Conservation (phyloP, 1,140 invertebrate genomes). For the Oncopeltus fasciatus region DNA sequence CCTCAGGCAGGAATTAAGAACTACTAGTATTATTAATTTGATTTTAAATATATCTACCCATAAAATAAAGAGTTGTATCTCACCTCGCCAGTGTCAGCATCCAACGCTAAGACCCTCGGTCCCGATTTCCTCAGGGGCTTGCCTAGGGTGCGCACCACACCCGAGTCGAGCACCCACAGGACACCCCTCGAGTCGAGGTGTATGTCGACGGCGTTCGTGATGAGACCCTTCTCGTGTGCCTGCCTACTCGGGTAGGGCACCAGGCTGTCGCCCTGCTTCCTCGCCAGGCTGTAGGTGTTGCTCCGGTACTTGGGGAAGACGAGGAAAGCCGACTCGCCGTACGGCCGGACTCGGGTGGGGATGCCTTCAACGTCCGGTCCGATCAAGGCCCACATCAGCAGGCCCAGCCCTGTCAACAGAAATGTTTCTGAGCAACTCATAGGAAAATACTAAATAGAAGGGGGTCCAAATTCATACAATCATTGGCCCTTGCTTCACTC, state of each 20-base stretch:
- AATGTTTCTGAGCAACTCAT: no score
- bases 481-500: no score
- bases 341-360: conserved; percentile 8
- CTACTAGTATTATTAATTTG: no score
- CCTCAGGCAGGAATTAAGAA: no score
- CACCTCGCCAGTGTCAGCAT: conserved; percentile 27
- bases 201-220: conserved; percentile 36
- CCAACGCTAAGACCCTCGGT: conserved; percentile 41
- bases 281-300: conserved; percentile 39
- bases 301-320: conserved; percentile 28
- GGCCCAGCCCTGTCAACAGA: not conserved
- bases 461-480: no score
- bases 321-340: conserved; percentile 1
- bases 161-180: conserved; percentile 44
- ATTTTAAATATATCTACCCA: no score
- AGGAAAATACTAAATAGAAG: no score
- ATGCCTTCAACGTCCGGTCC: conserved; percentile 2
- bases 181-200: conserved; percentile 37
- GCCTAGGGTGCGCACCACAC: conserved; percentile 38
- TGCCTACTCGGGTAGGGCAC: conserved; percentile 44
- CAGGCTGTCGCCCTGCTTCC: conserved; percentile 31
- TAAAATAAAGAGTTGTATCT: no score
- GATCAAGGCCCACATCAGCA: not conserved
- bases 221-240: conserved; percentile 37
- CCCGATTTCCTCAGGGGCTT: conserved; percentile 30